phyloP scores from a whole-genome alignment of 2,113 vertebrate genomes.

The Gallinago paraguaiae region DNA sequence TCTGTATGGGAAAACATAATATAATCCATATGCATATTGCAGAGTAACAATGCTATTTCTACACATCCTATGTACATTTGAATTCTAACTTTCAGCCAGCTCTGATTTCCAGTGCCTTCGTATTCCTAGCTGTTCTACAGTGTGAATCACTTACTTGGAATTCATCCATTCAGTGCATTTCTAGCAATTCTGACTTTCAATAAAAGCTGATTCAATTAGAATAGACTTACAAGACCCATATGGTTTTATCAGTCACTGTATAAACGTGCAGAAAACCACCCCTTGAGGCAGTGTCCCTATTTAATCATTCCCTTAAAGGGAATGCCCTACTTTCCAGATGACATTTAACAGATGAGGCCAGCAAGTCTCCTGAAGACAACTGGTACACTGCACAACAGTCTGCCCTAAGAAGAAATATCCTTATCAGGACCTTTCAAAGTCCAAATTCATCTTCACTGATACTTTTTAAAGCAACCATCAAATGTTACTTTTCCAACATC shows the following conservation, averaged over 20 bases:
- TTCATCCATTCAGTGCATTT: conserved; percentile 55
- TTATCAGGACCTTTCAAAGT: background rate
- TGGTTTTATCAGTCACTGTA: conserved; percentile 64
- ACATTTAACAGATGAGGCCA: conserved; percentile 59
- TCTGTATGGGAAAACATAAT: background rate
- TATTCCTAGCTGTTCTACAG: background rate
- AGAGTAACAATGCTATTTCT: background rate
- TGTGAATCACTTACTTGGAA: conserved; percentile 39
- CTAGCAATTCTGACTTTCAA: conserved; percentile 43
- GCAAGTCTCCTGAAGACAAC: conserved; percentile 38
- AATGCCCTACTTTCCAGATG: conserved; percentile 62
- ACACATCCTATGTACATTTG: background rate
- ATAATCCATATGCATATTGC: background rate
- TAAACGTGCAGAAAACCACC: conserved; percentile 52
- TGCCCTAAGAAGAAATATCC: background rate
- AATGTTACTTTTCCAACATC: background rate
- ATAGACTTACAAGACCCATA: conserved; percentile 59
- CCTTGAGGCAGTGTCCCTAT: conserved; percentile 50
- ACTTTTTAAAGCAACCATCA: background rate
- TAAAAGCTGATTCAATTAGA: conserved; percentile 64
- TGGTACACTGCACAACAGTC: background rate
- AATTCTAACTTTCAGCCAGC: background rate
- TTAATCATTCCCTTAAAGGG: conserved; percentile 61
- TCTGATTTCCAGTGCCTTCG: conserved; percentile 12
- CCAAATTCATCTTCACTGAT: background rate